A percentile compares a stretch with the other conserved stretches of the same genome.
Evolutionary conservation across 1,140 invertebrate species (phyloP).

Genomic region (Leptopilina clavipes): DNA sequence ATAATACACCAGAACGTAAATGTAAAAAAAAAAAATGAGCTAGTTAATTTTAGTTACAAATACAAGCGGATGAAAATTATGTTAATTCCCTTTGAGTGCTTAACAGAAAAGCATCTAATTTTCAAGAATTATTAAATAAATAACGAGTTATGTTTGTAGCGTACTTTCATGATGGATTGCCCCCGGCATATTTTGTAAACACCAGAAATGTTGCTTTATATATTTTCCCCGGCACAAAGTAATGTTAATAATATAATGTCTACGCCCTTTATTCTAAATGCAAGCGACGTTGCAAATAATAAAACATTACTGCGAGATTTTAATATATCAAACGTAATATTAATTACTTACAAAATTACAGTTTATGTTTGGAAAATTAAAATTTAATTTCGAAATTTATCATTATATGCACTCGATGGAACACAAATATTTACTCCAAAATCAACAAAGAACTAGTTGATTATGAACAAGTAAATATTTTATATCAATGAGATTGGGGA

Average conservation of each 20-base stretch:
- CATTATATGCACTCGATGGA: no score
- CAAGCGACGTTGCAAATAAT: background rate
- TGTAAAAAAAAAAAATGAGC: background rate
- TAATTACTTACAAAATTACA: no score
- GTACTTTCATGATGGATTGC: conserved; percentile 11
- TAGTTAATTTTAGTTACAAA: background rate
- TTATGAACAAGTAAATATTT: no score
- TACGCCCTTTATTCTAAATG: background rate
- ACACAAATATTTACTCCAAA: no score
- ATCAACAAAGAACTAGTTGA: no score
- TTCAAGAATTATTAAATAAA: conserved; percentile 10
- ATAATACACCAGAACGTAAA: no score
- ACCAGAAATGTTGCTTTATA: background rate
- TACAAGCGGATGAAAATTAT: conserved; percentile 2
- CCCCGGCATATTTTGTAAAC: conserved; percentile 4
- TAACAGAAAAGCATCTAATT: background rate
- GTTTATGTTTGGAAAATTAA: no score
- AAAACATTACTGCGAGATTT: no score
- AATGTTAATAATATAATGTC: background rate
- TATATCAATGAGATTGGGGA: no score
- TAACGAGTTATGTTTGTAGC: conserved; percentile 19
- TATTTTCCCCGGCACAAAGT: background rate
- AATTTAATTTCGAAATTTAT: no score
- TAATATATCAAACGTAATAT: no score
- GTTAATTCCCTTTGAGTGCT: conserved; percentile 4